phyloP scores from a whole-genome alignment of 1,140 invertebrate species.

The Bombus waltoni region DNA sequence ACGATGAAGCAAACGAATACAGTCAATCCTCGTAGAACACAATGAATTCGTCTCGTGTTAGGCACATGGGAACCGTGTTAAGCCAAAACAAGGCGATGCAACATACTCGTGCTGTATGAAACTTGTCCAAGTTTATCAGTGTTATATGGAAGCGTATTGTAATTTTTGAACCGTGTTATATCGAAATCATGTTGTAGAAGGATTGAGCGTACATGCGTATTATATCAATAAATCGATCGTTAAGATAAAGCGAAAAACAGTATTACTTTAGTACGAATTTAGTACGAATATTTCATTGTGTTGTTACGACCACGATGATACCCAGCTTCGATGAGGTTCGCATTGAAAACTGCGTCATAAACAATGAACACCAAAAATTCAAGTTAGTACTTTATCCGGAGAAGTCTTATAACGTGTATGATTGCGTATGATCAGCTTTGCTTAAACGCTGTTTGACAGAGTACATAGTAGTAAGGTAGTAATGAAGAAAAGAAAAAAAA shows the following conservation, averaged over 20 bases:
- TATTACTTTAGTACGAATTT: neutral
- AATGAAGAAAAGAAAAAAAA: neutral
- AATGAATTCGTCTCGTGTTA: no score
- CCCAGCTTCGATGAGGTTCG: no score
- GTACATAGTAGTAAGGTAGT: neutral
- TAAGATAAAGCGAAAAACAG: neutral
- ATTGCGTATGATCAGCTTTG: neutral
- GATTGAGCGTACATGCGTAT: neutral
- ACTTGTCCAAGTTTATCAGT: no score
- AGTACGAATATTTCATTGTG: slow-evolving; percentile 23
- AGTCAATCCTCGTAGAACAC: no score
- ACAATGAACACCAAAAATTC: slow-evolving; percentile 15
- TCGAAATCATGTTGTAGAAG: no score
- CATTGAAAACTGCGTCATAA: neutral
- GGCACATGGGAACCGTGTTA: no score
- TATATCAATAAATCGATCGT: neutral
- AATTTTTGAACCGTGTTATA: no score
- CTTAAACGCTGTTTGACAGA: neutral
- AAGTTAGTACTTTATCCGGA: neutral
- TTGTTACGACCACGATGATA: neutral
- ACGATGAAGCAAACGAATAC: no score
- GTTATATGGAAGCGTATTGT: no score
- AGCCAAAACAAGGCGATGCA: no score
- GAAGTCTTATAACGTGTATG: neutral
- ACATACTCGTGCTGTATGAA: no score